Conservation (phyloP, 2,888 invertebrate genomes). For the Meghimatium bilineatum region DNA sequence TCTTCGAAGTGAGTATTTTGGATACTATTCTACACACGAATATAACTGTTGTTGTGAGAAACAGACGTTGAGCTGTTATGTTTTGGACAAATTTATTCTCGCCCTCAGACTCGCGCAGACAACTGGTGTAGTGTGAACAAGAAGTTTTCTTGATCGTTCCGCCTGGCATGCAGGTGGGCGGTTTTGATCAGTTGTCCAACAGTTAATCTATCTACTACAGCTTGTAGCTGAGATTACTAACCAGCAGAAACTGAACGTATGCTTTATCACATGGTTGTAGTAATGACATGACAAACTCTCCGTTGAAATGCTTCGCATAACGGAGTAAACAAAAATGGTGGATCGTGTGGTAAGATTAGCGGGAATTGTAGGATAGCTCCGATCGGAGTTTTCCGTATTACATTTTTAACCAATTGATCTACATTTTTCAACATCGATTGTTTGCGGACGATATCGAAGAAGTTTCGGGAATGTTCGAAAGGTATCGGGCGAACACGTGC, state of each 20-base stretch:
- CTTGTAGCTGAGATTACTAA: neutral
- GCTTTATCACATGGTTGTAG: neutral
- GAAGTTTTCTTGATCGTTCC: neutral
- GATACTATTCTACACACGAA: too few species aligned
- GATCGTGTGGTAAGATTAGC: constrained; percentile 43
- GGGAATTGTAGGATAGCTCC: constrained; percentile 37
- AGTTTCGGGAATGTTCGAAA: neutral
- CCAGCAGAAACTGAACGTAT: neutral
- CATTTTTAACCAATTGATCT: neutral
- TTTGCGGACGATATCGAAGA: neutral
- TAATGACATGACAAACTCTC: neutral
- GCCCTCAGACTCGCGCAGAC: constrained; percentile 13
- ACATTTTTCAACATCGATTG: neutral
- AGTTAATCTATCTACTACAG: neutral
- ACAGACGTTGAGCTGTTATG: neutral
- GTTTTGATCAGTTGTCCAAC: neutral
- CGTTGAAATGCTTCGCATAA: neutral
- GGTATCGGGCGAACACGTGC: neutral
- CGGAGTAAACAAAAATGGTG: constrained; percentile 49
- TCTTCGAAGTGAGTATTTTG: neutral
- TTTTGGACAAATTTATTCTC: neutral
- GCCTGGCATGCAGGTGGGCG: neutral
- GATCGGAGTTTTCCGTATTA: constrained; percentile 21
- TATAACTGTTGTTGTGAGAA: too few species aligned
- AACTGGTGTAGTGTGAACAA: neutral